Evolutionary conservation across 1,140 invertebrate genomes (phyloP).

Genomic region (Aphelenchoides besseyi): DNA sequence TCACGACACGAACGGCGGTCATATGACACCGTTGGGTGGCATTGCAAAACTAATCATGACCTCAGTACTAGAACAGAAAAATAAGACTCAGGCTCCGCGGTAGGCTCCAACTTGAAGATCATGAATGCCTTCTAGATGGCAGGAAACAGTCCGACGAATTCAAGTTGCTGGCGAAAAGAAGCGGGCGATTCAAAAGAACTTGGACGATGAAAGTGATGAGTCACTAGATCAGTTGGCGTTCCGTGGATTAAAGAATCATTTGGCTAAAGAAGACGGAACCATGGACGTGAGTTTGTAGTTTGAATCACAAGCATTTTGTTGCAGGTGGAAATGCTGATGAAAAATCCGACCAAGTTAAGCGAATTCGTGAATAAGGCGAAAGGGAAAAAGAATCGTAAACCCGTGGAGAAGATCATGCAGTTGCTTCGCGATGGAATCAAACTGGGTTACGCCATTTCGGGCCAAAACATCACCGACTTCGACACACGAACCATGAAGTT

Average conservation of each 20-base stretch:
- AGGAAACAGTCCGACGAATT: conserved; percentile 33
- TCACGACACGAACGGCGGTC: background rate
- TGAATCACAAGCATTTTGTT: background rate
- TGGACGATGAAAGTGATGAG: conserved; percentile 47
- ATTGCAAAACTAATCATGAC: conserved; percentile 9
- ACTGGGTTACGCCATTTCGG: conserved; percentile 40
- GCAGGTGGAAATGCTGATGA: background rate
- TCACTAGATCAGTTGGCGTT: conserved; percentile 42
- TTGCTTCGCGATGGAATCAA: conserved; percentile 50
- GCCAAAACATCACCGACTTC: conserved; percentile 43
- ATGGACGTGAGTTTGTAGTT: conserved; percentile 6
- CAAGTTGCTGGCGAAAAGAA: conserved; percentile 25
- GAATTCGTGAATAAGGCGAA: conserved; percentile 11
- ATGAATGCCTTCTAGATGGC: conserved; percentile 33
- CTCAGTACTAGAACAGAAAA: conserved; percentile 1
- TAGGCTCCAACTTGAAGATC: background rate
- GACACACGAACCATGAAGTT: conserved; percentile 48
- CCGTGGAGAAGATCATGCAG: conserved; percentile 31
- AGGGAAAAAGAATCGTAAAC: conserved; percentile 30
- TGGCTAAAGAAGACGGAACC: background rate
- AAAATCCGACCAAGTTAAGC: conserved; percentile 1
- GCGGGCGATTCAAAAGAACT: conserved; percentile 29
- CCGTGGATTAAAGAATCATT: conserved; percentile 24
- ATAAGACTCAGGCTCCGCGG: conserved; percentile 10
- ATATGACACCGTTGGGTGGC: conserved; percentile 10